These are phyloP conservation scores for Corythoichthys haematopterus DNA, from an alignment of 2,113 vertebrate genomes.

Conservation along the genomic window DNA sequence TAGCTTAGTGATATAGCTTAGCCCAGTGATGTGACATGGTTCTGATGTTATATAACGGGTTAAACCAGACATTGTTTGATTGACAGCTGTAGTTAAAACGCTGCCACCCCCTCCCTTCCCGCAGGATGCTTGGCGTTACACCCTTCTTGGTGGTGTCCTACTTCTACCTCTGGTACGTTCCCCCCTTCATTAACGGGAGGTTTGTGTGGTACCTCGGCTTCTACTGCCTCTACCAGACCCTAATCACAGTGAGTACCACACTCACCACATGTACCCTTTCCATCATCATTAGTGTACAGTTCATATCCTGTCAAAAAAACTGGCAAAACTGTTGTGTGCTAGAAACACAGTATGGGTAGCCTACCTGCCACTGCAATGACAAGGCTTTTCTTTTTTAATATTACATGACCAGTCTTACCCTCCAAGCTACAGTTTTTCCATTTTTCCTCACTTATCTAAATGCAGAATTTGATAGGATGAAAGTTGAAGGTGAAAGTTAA, in stretches of 20 bases:
- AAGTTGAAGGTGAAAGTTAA: slow-evolving; percentile 17
- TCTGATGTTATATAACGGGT: background rate
- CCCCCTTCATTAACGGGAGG: slow-evolving; percentile 76
- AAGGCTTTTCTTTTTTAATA: too few relatives aligned
- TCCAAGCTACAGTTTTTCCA: background rate
- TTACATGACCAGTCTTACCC: background rate
- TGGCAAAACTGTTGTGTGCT: too few relatives aligned
- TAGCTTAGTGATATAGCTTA: slow-evolving; percentile 21
- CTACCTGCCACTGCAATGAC: background rate
- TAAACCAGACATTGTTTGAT: slow-evolving; percentile 17
- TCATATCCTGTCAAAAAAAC: too few relatives aligned
- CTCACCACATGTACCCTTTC: background rate
- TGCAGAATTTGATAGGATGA: background rate
- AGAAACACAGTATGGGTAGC: too few relatives aligned
- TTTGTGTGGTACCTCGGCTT: slow-evolving; percentile 86
- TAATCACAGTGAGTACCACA: slow-evolving; percentile 83
- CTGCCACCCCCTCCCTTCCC: background rate
- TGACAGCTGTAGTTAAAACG: slow-evolving; percentile 1
- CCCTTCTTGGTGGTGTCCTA: slow-evolving; percentile 85
- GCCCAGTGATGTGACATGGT: background rate
- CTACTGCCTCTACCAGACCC: slow-evolving; percentile 90
- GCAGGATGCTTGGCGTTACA: slow-evolving; percentile 86
- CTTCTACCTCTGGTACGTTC: slow-evolving; percentile 93
- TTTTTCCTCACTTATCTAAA: background rate
- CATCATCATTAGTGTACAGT: background rate